These are phyloP conservation scores for Amphiura filiformis DNA, from an alignment of 35 echinoderm and acorn worm species.

Conservation along the genomic window DNA sequence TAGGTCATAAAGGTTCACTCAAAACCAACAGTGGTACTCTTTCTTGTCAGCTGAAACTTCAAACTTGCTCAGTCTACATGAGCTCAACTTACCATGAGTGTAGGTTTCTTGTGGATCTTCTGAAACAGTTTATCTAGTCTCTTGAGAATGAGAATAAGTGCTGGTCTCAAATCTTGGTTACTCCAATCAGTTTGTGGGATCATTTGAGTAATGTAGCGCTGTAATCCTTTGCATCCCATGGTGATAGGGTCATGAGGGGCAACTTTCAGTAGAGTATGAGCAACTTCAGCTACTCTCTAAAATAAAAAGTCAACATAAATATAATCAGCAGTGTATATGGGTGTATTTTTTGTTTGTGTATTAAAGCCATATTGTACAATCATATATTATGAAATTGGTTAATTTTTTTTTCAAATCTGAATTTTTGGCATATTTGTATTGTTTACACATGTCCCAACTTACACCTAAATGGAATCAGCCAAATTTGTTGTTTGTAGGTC, in stretches of 20 bases:
- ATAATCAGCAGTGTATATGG: background rate
- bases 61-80: no score
- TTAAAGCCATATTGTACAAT: no score
- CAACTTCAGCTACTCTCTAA: constrained; percentile 89
- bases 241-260: constrained; percentile 95
- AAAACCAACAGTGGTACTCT: no score
- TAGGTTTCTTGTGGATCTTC: constrained; percentile 99
- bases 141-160: constrained; percentile 84
- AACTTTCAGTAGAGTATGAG: constrained; percentile 88
- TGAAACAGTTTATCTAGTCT: constrained; percentile 98
- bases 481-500: no score
- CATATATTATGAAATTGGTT: background rate
- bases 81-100: constrained; percentile 92
- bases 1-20: no score
- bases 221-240: constrained; percentile 98
- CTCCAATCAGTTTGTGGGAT: constrained; percentile 95
- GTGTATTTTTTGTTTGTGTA: no score
- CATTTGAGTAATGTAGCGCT: constrained; percentile 98
- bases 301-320: constrained; percentile 4
- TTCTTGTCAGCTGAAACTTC: no score
- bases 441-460: no score
- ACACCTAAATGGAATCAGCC: no score
- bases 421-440: no score
- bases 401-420: no score
- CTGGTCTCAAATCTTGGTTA: constrained; percentile 88